Evolutionary conservation across 2,888 invertebrate species (phyloP), one percentile per base, ranked within the genome.

Genomic region (Euspilapteryx auroguttella): DNA sequence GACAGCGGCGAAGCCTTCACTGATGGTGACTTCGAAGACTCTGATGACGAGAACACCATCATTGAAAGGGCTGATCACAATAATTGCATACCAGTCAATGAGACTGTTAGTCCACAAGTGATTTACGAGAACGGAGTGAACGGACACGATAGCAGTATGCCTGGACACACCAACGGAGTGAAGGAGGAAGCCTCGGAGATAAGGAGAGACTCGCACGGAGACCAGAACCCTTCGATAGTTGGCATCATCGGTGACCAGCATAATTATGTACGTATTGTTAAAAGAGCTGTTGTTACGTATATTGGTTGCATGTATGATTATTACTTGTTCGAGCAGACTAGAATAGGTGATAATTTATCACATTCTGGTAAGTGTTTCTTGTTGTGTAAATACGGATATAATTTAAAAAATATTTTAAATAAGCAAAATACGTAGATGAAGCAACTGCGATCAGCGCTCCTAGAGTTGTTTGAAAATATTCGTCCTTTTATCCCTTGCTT

Each of bases 161-260:
- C n/a, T n/a, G n/a, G n/a, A n/a, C n/a, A 39, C 34, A 40, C 41
- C 31, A 49, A 37, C 31, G 34, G 34, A 28, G 33, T 34, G 25
- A 38, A 46, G 31, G 36, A 38, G 13, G 36, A 42, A 28, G 34
- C 31, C 24, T 12, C 47, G 8, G 62, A 62, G 30, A 35, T 51
- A 27, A 48, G 59, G 27, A 46, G 62, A 32, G 66, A 66, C 38
- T 61, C 65, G n/a, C 62, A 66, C 32, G 55, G 61, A 24, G 66
- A 66, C 21, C 65, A 65, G 35, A 71, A 59, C 38, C 61, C 68
- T 27, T 75, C 69, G 28, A 78, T 79, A 37, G 69, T 79, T 27
- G 78, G 76, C 31, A 77, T 78, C 41, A 58, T 79, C 21, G 79
- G 78, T 32, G 75, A 66, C 37, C 78, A 75, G 42, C 75, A 76